Base-by-base conservation (phyloP, 2,888 invertebrate species). In the Epicampocera succincta region DNA sequence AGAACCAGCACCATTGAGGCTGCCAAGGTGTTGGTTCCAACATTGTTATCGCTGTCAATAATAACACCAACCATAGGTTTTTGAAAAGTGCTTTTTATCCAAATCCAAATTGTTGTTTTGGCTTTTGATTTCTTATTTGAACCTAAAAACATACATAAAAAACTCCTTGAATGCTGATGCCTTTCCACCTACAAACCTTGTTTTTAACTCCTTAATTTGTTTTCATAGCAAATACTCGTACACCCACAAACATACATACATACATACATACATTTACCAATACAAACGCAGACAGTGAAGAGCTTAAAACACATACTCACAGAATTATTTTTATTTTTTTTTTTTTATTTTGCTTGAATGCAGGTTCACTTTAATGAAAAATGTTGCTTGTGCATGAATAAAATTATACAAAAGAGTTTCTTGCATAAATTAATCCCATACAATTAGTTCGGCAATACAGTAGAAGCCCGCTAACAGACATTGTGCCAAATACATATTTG, bases 151-250 rank as follows among this genome's bases (percentile, higher is more conserved):
- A 68, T 19, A 48, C 63, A 71, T 19, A 78, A 81, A 68, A 66
- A 81, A 66, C 56, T 75, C 66, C 60, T 71, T 72, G 71, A 82
- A 71, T 50, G 60, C 48, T 61, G 71, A 66, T 75, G n/a, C n/a
- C 72, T 79, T 68, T 79, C 75, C 83, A 75, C 82, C 82, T 82
- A 75, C 74, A 79, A 72, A 82, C 71, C 79, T 75, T 74, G 69
- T 79, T 79, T 75, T 75, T 17, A 82, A 58, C 68, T 77, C 77
- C 72, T 77, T 73, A 50, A 72, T 77, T 81, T 68, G 6, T 61
- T 54, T 72, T 68, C 33, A 60, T 38, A 52, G 52, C 61, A 60
- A 19, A 52, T 60, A 69, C 46, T 38, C 50, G 38, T 50, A 69
- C 38, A 12, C 40, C 11, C 19, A 6, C n/a, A n/a, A n/a, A n/a